Base-by-base conservation (phyloP, 2,888 invertebrate genomes). In the Catocala sponsa region DNA sequence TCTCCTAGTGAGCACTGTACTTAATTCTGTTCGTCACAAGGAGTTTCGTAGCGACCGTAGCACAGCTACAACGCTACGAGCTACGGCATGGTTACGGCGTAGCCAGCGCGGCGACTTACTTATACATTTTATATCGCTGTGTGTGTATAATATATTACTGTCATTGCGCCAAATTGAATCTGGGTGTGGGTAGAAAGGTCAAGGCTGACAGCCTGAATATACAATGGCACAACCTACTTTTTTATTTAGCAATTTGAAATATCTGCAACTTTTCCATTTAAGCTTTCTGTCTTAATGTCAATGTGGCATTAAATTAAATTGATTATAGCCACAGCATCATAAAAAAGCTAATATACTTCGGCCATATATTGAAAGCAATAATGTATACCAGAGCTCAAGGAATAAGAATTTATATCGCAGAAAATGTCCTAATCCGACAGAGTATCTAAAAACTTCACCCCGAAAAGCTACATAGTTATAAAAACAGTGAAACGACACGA, bases 41-140 rank as follows among this genome's bases (percentile, higher is more conserved):
- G 1, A 2, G 5, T 6, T 38, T 6, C 35, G 44, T 53, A 53
- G 48, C 48, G 33, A 41, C 33, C 58, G 61, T 67, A 69, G 63
- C 51, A 15, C 33, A 12, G 61, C 72, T 76, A 68, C 76, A 64
- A 68, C 56, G 57, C 56, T 65, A 65, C 58, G 56, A 15, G 63
- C 60, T 72, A 63, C 68, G 63, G 55, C 52, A 60, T 60, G 13
- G 52, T 63, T 74, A 74, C 75, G 76, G 6, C 72, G 80, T 78
- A 75, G 76, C 43, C 73, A 54, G 51, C 47, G 41, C 46, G 70
- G 55, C 75, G 68, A 65, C 70, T 42, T 15, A 50, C 48, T 62
- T 49, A 61, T 52, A 65, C 38, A 49, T 57, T 56, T 46, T 62
- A 62, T 68, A 48, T 59, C 13, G 25, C 25, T 25, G 25, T 44